A percentile compares a stretch with the other conserved stretches of the same genome.
These are phyloP conservation scores for Unio delphinus DNA, from an alignment of 2,888 invertebrate species.

Conservation along the genomic window DNA sequence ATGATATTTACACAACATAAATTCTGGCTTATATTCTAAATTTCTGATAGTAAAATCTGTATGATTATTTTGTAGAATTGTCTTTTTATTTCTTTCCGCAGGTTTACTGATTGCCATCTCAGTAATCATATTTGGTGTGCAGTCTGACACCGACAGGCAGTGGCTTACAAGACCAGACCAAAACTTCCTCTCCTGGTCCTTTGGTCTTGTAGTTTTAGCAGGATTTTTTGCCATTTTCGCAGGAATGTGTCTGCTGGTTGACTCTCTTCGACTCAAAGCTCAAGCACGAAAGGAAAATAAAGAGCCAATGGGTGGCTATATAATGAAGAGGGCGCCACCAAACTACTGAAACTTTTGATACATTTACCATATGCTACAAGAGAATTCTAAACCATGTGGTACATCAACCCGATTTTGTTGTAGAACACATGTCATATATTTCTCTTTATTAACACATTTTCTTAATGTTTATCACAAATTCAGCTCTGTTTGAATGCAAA, in stretches of 20 bases:
- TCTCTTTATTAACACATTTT: too few species aligned
- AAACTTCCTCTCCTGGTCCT: conserved; percentile 96
- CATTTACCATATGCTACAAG: too few species aligned
- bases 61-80: not conserved
- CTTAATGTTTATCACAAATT: too few species aligned
- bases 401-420: too few species aligned
- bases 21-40: too few species aligned
- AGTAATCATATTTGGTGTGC: conserved; percentile 82
- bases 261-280: conserved; percentile 28
- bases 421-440: too few species aligned
- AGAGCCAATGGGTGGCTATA: conserved; percentile 26
- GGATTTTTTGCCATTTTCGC: conserved; percentile 57
- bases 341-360: conserved; percentile 15
- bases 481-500: too few species aligned
- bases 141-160: conserved; percentile 78
- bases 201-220: conserved; percentile 86
- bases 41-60: not conserved
- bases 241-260: conserved; percentile 56
- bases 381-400: too few species aligned
- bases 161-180: conserved; percentile 96
- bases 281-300: conserved; percentile 14
- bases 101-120: conserved; percentile 83
- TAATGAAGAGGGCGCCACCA: conserved; percentile 30
- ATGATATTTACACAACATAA: too few species aligned
- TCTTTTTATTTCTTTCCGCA: conserved; percentile 70